Conservation (phyloP, 2,113 vertebrate genomes). For the Myodes glareolus region DNA sequence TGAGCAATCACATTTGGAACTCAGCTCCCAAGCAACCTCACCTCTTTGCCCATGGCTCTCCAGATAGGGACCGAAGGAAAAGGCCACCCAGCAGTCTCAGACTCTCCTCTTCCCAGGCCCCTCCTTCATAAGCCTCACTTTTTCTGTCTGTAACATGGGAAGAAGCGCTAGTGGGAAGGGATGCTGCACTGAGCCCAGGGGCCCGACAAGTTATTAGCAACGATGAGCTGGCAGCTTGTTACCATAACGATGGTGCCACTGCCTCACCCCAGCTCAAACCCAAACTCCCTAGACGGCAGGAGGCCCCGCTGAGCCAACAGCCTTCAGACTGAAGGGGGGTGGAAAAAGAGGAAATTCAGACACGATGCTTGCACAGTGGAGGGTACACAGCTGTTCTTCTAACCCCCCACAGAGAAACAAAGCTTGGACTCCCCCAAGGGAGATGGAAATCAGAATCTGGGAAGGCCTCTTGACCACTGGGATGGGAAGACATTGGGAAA, state of each 20-base stretch:
- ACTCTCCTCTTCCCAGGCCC: not conserved
- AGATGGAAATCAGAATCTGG: conserved; percentile 61
- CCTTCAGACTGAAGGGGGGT: conserved; percentile 68
- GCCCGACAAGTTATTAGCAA: conserved; percentile 80
- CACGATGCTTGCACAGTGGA: conserved; percentile 53
- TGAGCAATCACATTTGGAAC: conserved; percentile 14
- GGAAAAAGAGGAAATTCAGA: conserved; percentile 67
- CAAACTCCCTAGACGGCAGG: conserved; percentile 82
- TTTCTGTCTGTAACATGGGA: conserved; percentile 77
- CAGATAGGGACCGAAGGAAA: not conserved
- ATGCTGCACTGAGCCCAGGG: conserved; percentile 59
- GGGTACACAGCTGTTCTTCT: conserved; percentile 68
- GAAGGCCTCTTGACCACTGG: conserved; percentile 53
- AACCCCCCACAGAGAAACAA: conserved; percentile 58
- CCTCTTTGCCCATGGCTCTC: not conserved
- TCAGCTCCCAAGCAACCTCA: not conserved
- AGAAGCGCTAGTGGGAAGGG: conserved; percentile 58
- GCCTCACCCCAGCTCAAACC: conserved; percentile 80
- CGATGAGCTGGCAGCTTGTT: conserved; percentile 81
- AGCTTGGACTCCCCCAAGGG: conserved; percentile 58
- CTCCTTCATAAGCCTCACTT: conserved; percentile 69
- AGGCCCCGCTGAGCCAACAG: conserved; percentile 79
- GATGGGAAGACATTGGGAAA: conserved; percentile 48
- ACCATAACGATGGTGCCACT: conserved; percentile 80
- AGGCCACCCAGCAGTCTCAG: not conserved